Conservation (phyloP, 2,888 invertebrate species). For the Pseudoips prasinana region DNA sequence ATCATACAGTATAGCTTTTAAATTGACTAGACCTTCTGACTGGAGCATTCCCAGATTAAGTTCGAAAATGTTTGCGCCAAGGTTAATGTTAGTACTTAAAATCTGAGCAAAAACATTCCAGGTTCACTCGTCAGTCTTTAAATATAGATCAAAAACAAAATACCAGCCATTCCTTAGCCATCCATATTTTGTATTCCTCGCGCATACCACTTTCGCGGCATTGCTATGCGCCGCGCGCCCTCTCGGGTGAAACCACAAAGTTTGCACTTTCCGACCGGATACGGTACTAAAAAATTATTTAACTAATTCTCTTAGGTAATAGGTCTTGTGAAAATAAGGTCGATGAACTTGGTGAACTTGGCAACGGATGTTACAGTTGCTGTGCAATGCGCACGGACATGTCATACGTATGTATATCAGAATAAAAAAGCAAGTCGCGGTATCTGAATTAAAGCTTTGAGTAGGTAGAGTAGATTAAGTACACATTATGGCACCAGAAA, state of each 20-base stretch:
- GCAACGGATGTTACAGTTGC: neutral
- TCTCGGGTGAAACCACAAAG: slow-evolving; percentile 60
- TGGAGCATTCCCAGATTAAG: too few relatives aligned
- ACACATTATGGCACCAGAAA: too few relatives aligned
- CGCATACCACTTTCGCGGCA: slow-evolving; percentile 59
- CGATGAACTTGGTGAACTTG: slow-evolving; percentile 33
- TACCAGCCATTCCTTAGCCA: slow-evolving; percentile 34
- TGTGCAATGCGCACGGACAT: neutral
- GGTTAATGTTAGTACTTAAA: too few relatives aligned
- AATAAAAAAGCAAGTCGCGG: too few relatives aligned
- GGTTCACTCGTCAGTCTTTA: slow-evolving; percentile 2
- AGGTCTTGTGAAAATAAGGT: slow-evolving; percentile 26
- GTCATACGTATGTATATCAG: too few relatives aligned
- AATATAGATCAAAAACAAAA: slow-evolving; percentile 26
- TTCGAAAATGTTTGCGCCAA: too few relatives aligned
- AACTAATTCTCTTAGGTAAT: slow-evolving; percentile 41
- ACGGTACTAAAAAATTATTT: slow-evolving; percentile 40
- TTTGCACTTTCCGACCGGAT: slow-evolving; percentile 76
- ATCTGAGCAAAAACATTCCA: too few relatives aligned
- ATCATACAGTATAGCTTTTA: too few relatives aligned
- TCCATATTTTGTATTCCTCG: slow-evolving; percentile 44
- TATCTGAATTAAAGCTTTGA: too few relatives aligned
- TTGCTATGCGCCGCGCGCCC: slow-evolving; percentile 54
- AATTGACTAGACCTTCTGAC: too few relatives aligned
- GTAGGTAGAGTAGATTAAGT: too few relatives aligned